Evolutionary conservation across 1,140 invertebrate genomes (phyloP).

Genomic region (Adelges cooleyi): DNA sequence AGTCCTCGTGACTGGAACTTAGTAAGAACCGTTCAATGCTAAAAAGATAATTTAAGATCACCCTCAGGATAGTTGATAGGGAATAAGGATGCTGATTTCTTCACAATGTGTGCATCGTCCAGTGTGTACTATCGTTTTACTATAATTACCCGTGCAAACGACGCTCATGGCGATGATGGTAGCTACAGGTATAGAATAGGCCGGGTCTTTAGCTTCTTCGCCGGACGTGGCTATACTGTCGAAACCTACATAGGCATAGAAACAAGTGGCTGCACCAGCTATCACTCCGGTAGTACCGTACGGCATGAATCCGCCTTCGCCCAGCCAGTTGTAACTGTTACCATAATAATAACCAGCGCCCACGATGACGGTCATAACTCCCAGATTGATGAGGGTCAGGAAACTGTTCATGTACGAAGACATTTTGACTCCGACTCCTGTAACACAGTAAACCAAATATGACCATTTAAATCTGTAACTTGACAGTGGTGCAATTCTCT

Average conservation of each 20-base stretch:
- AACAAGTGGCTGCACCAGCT: constrained; percentile 78
- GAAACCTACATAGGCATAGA: constrained; percentile 84
- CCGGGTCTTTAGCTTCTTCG: constrained; percentile 52
- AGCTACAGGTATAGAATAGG: constrained; percentile 48
- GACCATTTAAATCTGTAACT: background rate
- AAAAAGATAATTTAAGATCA: no score
- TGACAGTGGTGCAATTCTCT: background rate
- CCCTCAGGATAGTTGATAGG: no score
- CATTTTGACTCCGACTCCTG: constrained; percentile 72
- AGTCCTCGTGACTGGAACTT: no score
- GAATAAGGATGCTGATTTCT: no score
- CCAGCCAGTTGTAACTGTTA: constrained; percentile 67
- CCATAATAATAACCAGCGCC: constrained; percentile 68
- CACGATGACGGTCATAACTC: constrained; percentile 62
- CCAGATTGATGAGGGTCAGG: constrained; percentile 64
- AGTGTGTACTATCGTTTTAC: no score
- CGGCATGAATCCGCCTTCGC: constrained; percentile 63
- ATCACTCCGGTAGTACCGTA: constrained; percentile 67
- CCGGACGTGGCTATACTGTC: constrained; percentile 68
- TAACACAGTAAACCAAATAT: constrained; percentile 3
- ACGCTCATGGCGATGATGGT: constrained; percentile 43
- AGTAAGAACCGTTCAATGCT: no score
- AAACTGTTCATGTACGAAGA: constrained; percentile 71
- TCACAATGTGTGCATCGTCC: no score
- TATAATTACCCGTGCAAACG: constrained; percentile 34